Base-by-base conservation (phyloP, 1,140 invertebrate genomes). In the Eulimnadia texana region DNA sequence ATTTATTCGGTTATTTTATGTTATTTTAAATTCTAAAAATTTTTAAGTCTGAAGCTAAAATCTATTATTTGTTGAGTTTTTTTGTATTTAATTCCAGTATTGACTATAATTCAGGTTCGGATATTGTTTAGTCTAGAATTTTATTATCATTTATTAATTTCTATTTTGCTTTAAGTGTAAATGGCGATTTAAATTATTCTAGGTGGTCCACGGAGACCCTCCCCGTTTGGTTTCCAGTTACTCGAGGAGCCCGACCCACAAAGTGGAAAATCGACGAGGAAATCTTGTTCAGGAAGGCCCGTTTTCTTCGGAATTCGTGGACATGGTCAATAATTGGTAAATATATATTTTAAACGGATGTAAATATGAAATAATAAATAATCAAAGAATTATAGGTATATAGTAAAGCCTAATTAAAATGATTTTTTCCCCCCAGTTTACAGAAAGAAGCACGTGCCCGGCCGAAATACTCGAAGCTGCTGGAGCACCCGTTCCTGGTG, bases 381-480 rank as follows among this genome's bases (percentile, higher is more conserved):
- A 61, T 22, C 1, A n/a, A n/a, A n/a, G n/a, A n/a, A n/a, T n/a
- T n/a, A n/a, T n/a, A n/a, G n/a, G n/a, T n/a, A n/a, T n/a, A n/a
- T n/a, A 22, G 16, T 24, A 49, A n/a, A 59, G 29, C n/a, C 23
- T 64, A 10, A 50, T 64, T 63, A 33, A 25, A 58, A 19, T 27
- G 2, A 1, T 61, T 67, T 63, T 63, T 68, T 64, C 63, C 65
- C 78, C 82, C 67, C 74, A 95, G 93, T 77, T 79, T 98, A 70
- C 91, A 85, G 66, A 98, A 98, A 77, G 86, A 97, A 76, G 91
- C 90, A 70, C 82, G 84, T 69, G 77, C 90, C 65, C 80, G 96
- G 64, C 94, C 94, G 59, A 98, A 98, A 76, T 98, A 98, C 77
- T 83, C 82, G 57, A 84, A 92, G 71, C 78, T 99, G 1, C 78